Conservation (phyloP, 2,888 invertebrate genomes). For the Brachylomia viminalis region DNA sequence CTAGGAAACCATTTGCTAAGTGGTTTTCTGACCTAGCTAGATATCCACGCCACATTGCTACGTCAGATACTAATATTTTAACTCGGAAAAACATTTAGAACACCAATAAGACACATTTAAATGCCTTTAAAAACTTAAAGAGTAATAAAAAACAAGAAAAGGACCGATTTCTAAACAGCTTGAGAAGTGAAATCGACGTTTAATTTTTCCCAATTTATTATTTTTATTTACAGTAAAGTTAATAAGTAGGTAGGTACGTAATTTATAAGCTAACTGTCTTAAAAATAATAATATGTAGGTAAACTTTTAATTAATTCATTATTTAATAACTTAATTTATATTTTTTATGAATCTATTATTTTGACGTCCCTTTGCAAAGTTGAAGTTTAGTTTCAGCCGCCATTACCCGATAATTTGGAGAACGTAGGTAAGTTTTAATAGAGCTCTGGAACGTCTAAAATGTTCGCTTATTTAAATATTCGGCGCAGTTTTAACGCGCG, state of each 20-base stretch:
- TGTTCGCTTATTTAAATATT: constrained; percentile 38
- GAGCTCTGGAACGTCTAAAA: constrained; percentile 12
- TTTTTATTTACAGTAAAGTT: not conserved
- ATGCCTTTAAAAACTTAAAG: constrained; percentile 6
- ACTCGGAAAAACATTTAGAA: constrained; percentile 31
- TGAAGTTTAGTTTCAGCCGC: not conserved
- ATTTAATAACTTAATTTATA: not conserved
- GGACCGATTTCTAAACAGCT: not conserved
- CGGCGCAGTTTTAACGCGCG: constrained; percentile 5
- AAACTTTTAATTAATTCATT: not conserved
- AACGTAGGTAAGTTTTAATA: constrained; percentile 30
- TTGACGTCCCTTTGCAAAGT: not conserved
- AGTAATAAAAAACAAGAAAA: constrained; percentile 21
- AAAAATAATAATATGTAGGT: not conserved
- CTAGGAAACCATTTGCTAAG: constrained; percentile 63
- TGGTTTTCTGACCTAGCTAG: constrained; percentile 54
- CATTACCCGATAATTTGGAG: constrained; percentile 8
- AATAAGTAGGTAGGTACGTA: not conserved
- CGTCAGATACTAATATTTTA: constrained; percentile 36
- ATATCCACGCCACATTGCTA: constrained; percentile 13
- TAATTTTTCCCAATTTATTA: not conserved
- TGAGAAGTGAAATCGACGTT: not conserved
- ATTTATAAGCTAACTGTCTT: not conserved
- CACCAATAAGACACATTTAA: constrained; percentile 14
- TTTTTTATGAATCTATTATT: not conserved